Percentiles rank a stretch among this genome's conserved stretches.
These are phyloP conservation scores for Biston betularia DNA, from an alignment of 2,888 invertebrate species.

Conservation along the genomic window DNA sequence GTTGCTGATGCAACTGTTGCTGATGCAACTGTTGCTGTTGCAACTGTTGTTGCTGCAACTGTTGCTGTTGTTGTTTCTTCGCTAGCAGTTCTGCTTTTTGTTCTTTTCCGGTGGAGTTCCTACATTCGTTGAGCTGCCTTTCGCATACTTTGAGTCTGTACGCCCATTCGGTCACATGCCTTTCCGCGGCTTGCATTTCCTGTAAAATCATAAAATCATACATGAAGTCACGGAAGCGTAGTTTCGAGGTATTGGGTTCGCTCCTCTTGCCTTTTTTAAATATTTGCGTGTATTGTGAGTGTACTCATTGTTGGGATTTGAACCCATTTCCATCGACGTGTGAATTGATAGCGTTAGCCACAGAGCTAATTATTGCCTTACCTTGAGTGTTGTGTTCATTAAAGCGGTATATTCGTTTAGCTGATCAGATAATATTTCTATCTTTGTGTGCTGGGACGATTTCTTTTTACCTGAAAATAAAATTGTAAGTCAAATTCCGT, in stretches of 20 bases:
- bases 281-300: too few species aligned
- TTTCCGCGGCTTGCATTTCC: slow-evolving; percentile 66
- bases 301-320: too few species aligned
- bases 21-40: slow-evolving; percentile 48
- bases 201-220: slow-evolving; percentile 35
- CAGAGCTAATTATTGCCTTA: slow-evolving; percentile 33
- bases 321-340: too few species aligned
- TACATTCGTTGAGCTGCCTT: slow-evolving; percentile 61
- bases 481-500: neutral
- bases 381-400: slow-evolving; percentile 67
- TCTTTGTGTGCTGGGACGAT: slow-evolving; percentile 60
- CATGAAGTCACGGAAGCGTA: too few species aligned
- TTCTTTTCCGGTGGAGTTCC: slow-evolving; percentile 58
- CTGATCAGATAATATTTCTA: slow-evolving; percentile 66
- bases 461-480: slow-evolving; percentile 69
- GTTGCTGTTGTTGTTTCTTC: slow-evolving; percentile 33
- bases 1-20: slow-evolving; percentile 46
- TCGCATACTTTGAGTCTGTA: slow-evolving; percentile 64
- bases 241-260: too few species aligned
- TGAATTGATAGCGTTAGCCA: too few species aligned
- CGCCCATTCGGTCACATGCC: slow-evolving; percentile 59
- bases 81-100: slow-evolving; percentile 43
- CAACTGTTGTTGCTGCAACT: slow-evolving; percentile 44
- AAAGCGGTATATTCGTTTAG: slow-evolving; percentile 63
- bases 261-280: too few species aligned